Percentiles rank a stretch among this genome's conserved stretches.
These are phyloP conservation scores for Chaetops frenatus DNA, from an alignment of 2,113 vertebrate genomes.

Conservation along the genomic window DNA sequence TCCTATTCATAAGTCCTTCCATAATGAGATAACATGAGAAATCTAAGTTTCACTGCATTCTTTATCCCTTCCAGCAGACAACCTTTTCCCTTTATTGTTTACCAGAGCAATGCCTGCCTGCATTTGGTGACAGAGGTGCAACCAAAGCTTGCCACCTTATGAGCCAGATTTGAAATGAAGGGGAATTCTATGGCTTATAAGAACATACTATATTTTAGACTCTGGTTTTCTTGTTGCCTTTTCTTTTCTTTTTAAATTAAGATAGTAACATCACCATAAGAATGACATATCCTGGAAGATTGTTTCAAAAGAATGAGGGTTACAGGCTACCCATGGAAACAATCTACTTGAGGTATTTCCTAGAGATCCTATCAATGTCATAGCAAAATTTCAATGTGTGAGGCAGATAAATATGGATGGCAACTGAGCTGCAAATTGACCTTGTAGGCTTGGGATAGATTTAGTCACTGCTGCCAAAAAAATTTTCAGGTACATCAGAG, in stretches of 20 bases:
- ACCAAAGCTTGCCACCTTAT: neutral
- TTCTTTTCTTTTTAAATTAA: neutral
- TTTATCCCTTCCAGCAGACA: neutral
- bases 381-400: constrained; percentile 27
- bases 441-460: constrained; percentile 44
- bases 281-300: neutral
- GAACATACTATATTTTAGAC: neutral
- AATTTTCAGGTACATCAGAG: constrained; percentile 59
- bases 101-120: neutral
- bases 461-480: constrained; percentile 50
- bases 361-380: neutral
- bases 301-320: neutral
- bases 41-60: neutral
- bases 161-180: neutral
- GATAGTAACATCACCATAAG: neutral
- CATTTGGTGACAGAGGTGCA: neutral
- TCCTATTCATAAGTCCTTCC: neutral
- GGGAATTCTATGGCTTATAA: neutral
- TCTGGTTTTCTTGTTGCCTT: neutral
- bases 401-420: constrained; percentile 49
- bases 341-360: neutral
- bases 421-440: constrained; percentile 59
- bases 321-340: neutral
- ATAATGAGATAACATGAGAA: neutral
- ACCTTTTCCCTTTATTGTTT: neutral